phyloP scores from a whole-genome alignment of 1,140 invertebrate species.

The Drosophila virilis region DNA sequence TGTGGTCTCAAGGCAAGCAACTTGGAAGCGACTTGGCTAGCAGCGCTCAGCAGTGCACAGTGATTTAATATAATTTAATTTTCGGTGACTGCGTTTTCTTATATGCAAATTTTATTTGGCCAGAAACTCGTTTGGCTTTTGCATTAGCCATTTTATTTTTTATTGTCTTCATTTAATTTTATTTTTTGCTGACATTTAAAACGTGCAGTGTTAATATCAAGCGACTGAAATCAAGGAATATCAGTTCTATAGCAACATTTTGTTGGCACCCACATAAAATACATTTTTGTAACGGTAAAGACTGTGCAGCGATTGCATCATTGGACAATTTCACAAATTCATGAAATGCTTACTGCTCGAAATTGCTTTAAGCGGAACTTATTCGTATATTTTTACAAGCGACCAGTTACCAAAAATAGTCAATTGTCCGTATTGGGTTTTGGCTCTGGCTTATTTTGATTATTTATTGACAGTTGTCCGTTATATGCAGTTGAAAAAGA shows the following conservation, averaged over 20 bases:
- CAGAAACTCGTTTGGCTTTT: constrained; percentile 26
- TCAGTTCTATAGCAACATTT: not conserved
- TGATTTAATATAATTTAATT: constrained; percentile 53
- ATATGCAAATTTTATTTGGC: constrained; percentile 35
- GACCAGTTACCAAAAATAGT: constrained; percentile 75
- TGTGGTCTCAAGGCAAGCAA: constrained; percentile 46
- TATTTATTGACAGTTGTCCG: constrained; percentile 79
- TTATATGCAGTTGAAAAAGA: constrained; percentile 54
- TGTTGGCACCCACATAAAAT: constrained; percentile 21
- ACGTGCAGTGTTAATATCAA: constrained; percentile 6
- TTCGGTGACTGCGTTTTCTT: constrained; percentile 38
- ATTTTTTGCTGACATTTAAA: constrained; percentile 43
- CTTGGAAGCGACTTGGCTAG: constrained; percentile 21
- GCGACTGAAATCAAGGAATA: constrained; percentile 9
- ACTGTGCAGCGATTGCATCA: constrained; percentile 59
- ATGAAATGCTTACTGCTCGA: constrained; percentile 59
- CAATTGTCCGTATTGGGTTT: constrained; percentile 69
- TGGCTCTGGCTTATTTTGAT: constrained; percentile 73
- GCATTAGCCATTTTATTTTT: constrained; percentile 16
- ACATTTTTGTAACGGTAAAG: constrained; percentile 25
- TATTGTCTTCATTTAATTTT: not conserved
- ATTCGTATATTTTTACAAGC: constrained; percentile 64
- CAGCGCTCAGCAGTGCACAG: constrained; percentile 8
- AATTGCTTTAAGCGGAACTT: constrained; percentile 40
- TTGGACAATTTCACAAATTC: constrained; percentile 73